Base-by-base conservation (phyloP, 2,113 vertebrate species). In the Festucalex cinctus region DNA sequence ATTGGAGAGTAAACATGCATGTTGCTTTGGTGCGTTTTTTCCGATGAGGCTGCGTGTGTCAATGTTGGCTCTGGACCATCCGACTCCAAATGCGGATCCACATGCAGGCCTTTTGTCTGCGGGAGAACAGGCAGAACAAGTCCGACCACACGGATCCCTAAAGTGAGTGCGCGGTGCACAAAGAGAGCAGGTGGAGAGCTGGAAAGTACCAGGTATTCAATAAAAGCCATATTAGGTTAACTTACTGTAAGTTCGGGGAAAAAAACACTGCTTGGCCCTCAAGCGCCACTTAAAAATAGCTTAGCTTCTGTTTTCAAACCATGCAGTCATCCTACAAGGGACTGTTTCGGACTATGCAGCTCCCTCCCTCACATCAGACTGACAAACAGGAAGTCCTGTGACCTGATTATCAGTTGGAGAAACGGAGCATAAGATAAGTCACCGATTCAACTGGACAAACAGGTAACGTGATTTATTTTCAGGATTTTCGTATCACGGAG, bases 101-200 rank as follows among this genome's bases (percentile, higher is more conserved):
- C 79, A 80, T 81, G 68, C 53, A 4, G 74, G 75, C 58, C 73
- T 77, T 85, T 89, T 90, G 86, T 88, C 61, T 70, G 60, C 53
- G 57, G 49, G 61, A 57, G 54, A 86, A 87, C 86, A 32, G 77
- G 83, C 76, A 70, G 80, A 90, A 84, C 89, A 10, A 69, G 89
- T 89, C 68, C 6, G 44, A 71, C 83, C 63, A 68, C 75, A 49
- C 7, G 1, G 44, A 68, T 49, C 73, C 54, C 67, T 59, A 37
- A 73, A 35, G 13, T 72, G 69, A n/a, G 65, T 78, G 69, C 51
- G 65, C 35, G 51, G 70, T 68, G 54, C 67, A 82, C 79, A 83
- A 81, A 85, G 68, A 81, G 76, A 77, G 66, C 70, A 78, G 71
- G 68, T 68, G 68, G 63, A 72, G 39, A 72, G 48, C 63, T 35